A percentile compares a stretch with the other conserved stretches of the same genome.
Evolutionary conservation across 2,888 invertebrate genomes (phyloP).

Genomic region (Drosophila nr. perissopoda): DNA sequence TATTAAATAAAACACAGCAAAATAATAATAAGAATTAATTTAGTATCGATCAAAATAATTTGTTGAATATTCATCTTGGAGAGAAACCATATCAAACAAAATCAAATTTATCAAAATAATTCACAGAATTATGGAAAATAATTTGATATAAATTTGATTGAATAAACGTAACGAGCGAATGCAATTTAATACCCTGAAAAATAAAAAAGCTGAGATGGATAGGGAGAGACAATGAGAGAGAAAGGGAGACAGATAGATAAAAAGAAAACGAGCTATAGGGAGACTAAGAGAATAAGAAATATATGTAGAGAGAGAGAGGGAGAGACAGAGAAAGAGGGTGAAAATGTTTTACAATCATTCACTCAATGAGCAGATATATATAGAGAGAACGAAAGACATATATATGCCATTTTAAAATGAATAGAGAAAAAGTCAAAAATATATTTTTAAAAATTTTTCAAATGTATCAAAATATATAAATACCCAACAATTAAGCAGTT

Average conservation of each 20-base stretch:
- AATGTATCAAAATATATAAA: background rate
- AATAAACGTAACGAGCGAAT: conserved; percentile 8
- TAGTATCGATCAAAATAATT: background rate
- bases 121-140: background rate
- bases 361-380: too few species aligned
- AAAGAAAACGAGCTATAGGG: background rate
- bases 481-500: too few species aligned
- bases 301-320: background rate
- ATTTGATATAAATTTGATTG: background rate
- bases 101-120: background rate
- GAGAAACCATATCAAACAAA: background rate
- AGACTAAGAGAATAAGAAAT: background rate
- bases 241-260: background rate
- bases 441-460: background rate
- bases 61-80: background rate
- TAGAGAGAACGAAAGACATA: background rate
- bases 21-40: background rate
- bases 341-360: background rate
- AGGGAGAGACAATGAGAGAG: background rate
- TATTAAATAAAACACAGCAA: background rate
- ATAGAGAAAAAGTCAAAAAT: background rate
- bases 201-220: background rate
- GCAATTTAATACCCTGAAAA: conserved; percentile 39
- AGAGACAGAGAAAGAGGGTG: background rate
- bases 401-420: background rate